Evolutionary conservation across 1,140 invertebrate species (phyloP), one percentile per base, ranked within the genome.

Genomic region (Proctacanthus coquilletti): DNA sequence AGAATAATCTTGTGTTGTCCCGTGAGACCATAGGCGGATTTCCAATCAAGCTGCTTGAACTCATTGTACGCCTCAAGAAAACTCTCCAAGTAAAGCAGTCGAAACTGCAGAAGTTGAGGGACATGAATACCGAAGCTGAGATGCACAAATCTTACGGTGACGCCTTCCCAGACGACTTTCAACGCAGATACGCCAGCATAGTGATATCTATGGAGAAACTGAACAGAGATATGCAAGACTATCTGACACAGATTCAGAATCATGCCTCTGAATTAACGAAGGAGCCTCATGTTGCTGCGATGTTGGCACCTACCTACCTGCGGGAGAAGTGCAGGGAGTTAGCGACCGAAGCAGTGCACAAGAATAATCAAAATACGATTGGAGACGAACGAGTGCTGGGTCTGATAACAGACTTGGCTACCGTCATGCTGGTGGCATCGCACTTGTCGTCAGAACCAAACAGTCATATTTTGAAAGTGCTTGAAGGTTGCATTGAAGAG

Each of bases 61-160:
- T 81, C 42, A 80, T 95, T 64, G 84, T 94, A 38, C 72, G 79
- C 47, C 72, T 93, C 29, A 83, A 77, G 35, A 94, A 89, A 69
- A 81, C 92, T 50, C 65, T 92, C 13, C 68, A 75, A 38, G 71
- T 76, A 0, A 98, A 97, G 56, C 78, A 80, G 47, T 70, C 71
- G 4, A 84, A 84, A 65, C 77, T 96, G 11, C 71, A 75, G 39
- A 71, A 75, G 27, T 60, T 96, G 27, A 81, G 79, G 53, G 76
- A 84, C 27, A 85, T 94, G 77, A 97, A 97, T 53, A 71, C 77
- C 42, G 80, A 89, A 56, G 88, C 85, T 11, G 92, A 96, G 60
- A 82, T 84, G 60, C 72, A 78, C 47, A 75, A 76, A 53, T 84
- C 83, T 4, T 44, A 39, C 1, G 39, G 40, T 1, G 45, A 45